Conservation (phyloP, 2,888 invertebrate genomes). For the Rhynchonema sp. region DNA sequence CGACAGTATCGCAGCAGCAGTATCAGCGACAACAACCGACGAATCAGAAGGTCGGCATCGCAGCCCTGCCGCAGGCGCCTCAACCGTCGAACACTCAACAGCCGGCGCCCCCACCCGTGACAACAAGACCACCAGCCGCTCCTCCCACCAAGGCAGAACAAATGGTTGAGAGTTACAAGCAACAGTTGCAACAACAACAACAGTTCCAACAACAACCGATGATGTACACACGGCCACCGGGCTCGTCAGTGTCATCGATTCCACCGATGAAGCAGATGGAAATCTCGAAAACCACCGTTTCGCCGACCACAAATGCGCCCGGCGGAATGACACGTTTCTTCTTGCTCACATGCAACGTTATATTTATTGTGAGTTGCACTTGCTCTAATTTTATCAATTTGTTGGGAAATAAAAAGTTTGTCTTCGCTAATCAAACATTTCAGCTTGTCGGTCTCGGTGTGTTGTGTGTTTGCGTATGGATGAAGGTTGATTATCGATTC, state of each 20-base stretch:
- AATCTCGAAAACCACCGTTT: neutral
- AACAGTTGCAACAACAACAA: neutral
- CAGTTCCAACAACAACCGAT: neutral
- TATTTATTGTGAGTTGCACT: neutral
- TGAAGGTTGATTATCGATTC: conserved; percentile 22
- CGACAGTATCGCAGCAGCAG: neutral
- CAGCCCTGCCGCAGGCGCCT: neutral
- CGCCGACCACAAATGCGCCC: neutral
- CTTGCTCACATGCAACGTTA: neutral
- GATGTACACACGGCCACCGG: neutral
- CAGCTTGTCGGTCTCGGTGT: conserved; percentile 19
- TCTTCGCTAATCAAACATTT: no score
- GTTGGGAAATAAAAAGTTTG: no score
- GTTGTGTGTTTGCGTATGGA: conserved; percentile 20
- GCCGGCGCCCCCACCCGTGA: neutral
- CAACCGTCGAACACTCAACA: neutral
- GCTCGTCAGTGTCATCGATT: neutral
- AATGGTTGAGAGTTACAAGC: neutral
- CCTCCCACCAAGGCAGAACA: neutral
- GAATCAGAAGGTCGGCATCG: no score
- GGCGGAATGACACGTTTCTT: neutral
- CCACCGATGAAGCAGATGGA: no score
- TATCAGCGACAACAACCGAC: neutral
- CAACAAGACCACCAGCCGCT: neutral
- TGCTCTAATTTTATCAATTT: no score